Percentiles rank a stretch among this genome's conserved stretches.
Evolutionary conservation across 2,113 vertebrate genomes (phyloP).

Genomic region (Prochilodus magdalenae): DNA sequence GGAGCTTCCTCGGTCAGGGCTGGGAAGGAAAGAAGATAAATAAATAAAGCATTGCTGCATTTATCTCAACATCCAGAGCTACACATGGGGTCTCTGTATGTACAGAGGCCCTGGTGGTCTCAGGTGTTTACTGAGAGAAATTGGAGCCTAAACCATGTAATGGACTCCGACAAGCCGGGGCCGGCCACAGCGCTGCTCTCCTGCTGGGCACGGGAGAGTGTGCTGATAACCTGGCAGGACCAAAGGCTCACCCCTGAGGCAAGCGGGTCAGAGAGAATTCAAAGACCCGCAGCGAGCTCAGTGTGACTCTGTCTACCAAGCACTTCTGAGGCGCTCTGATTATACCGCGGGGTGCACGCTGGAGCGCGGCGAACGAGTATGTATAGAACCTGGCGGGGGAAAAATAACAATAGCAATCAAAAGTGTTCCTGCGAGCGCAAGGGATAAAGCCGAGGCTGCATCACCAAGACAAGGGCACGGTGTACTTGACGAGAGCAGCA

Average conservation of each 20-base stretch:
- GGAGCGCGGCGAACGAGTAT: background rate
- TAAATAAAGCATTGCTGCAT: conserved; percentile 18
- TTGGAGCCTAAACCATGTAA: conserved; percentile 43
- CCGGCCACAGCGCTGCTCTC: conserved; percentile 27
- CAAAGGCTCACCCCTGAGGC: conserved; percentile 38
- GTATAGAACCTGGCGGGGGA: background rate
- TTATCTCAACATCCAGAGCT: conserved; percentile 27
- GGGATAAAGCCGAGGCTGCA: conserved; percentile 22
- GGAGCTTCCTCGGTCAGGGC: background rate
- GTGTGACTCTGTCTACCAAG: conserved; percentile 39
- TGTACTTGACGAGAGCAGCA: conserved; percentile 54
- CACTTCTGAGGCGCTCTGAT: conserved; percentile 44
- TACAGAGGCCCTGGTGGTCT: conserved; percentile 37
- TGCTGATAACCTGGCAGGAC: conserved; percentile 50
- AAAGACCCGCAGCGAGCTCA: conserved; percentile 36
- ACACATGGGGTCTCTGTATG: background rate
- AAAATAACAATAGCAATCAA: conserved; percentile 51
- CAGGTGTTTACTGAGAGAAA: conserved; percentile 53
- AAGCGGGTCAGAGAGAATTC: conserved; percentile 15
- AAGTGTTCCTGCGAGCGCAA: conserved; percentile 37
- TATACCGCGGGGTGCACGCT: conserved; percentile 27
- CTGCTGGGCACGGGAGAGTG: conserved; percentile 42
- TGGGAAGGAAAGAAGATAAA: too few species aligned
- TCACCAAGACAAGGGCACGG: conserved; percentile 52
- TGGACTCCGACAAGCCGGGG: conserved; percentile 37